These are phyloP conservation scores for Magallana angulata DNA, from an alignment of 1,140 invertebrate species.

Conservation along the genomic window DNA sequence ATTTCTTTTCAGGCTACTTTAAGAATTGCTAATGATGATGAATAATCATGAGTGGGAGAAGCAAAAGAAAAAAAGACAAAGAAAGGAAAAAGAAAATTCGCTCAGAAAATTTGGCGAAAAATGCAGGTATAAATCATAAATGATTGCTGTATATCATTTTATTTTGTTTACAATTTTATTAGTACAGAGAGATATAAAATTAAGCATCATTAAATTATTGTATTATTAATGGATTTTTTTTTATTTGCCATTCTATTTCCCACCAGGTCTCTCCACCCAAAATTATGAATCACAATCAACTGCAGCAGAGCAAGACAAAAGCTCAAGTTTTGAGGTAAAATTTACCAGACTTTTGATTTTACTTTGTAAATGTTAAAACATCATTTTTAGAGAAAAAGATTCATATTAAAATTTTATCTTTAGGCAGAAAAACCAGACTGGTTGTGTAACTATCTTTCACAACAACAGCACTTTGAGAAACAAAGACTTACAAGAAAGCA, in stretches of 20 bases:
- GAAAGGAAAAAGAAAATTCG: neutral
- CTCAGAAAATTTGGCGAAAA: neutral
- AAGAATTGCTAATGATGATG: neutral
- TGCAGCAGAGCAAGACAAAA: constrained; percentile 20
- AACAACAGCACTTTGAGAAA: constrained; percentile 1
- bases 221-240: neutral
- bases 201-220: constrained; percentile 7
- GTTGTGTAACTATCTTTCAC: constrained; percentile 3
- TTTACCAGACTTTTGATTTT: neutral
- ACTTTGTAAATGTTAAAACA: neutral
- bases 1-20: constrained; percentile 15
- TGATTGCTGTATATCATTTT: neutral
- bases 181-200: neutral
- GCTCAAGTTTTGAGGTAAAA: neutral
- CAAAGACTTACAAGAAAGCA: neutral
- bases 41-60: constrained; percentile 22
- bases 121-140: neutral
- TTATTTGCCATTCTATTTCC: neutral
- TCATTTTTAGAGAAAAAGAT: neutral
- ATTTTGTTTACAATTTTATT: neutral
- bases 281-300: neutral
- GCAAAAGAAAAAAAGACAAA: neutral
- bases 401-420: constrained; percentile 8
- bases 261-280: neutral
- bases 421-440: neutral